A percentile compares a stretch with the other conserved stretches of the same genome.
Evolutionary conservation across 2,888 invertebrate species (phyloP).

Genomic region (Tineola bisselliella): DNA sequence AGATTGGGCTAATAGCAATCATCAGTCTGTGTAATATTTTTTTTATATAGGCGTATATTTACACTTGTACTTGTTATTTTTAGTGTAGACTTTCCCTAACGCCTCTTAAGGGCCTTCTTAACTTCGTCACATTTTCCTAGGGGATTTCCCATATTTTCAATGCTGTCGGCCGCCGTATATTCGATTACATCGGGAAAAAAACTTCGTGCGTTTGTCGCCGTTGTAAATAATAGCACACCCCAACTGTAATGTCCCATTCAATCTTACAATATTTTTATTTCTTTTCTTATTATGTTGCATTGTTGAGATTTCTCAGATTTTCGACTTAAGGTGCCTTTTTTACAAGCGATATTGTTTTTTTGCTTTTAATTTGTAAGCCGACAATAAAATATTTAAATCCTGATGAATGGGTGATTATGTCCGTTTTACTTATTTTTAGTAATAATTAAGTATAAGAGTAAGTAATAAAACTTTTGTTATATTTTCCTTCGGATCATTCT

Average conservation of each 20-base stretch:
- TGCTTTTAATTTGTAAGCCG: not conserved
- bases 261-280: conserved; percentile 51
- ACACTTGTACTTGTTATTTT: too few relatives aligned
- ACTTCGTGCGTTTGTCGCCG: conserved; percentile 6
- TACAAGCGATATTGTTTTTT: not conserved
- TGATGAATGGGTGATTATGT: conserved; percentile 4
- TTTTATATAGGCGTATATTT: too few relatives aligned
- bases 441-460: not conserved
- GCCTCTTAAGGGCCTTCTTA: conserved; percentile 4
- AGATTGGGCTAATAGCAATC: too few relatives aligned
- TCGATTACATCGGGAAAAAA: conserved; percentile 16
- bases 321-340: conserved; percentile 22
- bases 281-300: conserved; percentile 53
- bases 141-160: conserved; percentile 56
- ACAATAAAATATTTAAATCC: conserved; percentile 11
- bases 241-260: conserved; percentile 29
- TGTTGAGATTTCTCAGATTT: conserved; percentile 27
- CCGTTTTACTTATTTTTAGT: not conserved
- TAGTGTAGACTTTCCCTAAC: not conserved
- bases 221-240: conserved; percentile 11
- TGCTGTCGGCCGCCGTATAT: conserved; percentile 22
- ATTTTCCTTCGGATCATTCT: too few relatives aligned
- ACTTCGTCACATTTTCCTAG: conserved; percentile 29
- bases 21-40: too few relatives aligned
- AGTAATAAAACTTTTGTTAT: too few relatives aligned